Base-by-base conservation (phyloP, 64 coral and sea anemone genomes). In the Exaiptasia diaphana region DNA sequence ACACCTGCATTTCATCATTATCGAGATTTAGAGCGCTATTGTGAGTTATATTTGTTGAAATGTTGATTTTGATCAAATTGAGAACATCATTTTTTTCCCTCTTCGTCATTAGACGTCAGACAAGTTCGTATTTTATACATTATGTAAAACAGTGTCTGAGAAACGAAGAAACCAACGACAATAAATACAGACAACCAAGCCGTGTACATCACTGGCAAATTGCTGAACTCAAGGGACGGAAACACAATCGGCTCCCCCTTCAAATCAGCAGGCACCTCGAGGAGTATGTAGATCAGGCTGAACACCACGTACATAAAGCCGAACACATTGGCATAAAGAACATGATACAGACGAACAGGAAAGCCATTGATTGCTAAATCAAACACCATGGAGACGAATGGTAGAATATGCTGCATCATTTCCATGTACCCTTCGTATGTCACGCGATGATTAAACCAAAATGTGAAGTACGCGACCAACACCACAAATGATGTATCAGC, bases 261-360 rank as follows among this genome's bases (percentile, higher is more conserved):
- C 0, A 87, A 48, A 65, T 87, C 73, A n/a, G n/a, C n/a, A 18
- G 61, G 74, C 11, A 76, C 73, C 48, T 87, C 59, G 2, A 57
- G 67, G 38, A 87, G n/a, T 31, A 87, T 87, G 60, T 53, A 78
- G 14, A 87, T 43, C 2, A 87, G 18, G 1, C 57, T 77, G 60
- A 87, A 87, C 17, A 87, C 44, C 42, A 87, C 84, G 39, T 78
- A 87, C 0, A n/a, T 15, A 7, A 57, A 57, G 36, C 61, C 71
- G 44, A 87, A 78, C 11, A 87, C 27, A 73, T 87, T 77, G 50
- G 72, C 84, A 34, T 87, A 87, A 22, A 87, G 67, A 38, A 87
- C 60, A 35, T 87, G 84, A 8, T 62, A 57, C 2, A 87, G 20
- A 58, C 84, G 74, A 10, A 87, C 73, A 75, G 84, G 84, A 37